phyloP scores from a whole-genome alignment of 1,140 invertebrate species.

The Idris sp. region DNA sequence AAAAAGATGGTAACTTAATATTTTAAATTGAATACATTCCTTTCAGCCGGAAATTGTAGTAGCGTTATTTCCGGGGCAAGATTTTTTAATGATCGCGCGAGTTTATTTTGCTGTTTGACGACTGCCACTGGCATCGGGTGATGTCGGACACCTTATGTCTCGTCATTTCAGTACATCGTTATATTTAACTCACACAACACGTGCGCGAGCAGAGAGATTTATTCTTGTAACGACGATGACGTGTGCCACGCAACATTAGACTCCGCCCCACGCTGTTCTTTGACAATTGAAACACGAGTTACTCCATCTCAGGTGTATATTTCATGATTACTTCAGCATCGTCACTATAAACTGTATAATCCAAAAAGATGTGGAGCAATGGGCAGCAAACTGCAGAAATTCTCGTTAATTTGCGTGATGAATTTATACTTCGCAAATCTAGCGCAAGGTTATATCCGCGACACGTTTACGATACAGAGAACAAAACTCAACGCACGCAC shows the following conservation, averaged over 20 bases:
- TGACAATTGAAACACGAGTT: slow-evolving; percentile 50
- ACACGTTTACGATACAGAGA: slow-evolving; percentile 11
- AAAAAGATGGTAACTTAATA: background rate
- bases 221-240: slow-evolving; percentile 62
- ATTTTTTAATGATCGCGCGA: slow-evolving; percentile 41
- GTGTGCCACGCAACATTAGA: slow-evolving; percentile 57
- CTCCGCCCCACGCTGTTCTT: slow-evolving; percentile 45
- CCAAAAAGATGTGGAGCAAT: slow-evolving; percentile 30
- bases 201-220: slow-evolving; percentile 56
- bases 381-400: slow-evolving; percentile 15
- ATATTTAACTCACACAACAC: slow-evolving; percentile 59
- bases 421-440: slow-evolving; percentile 48
- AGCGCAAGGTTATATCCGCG: slow-evolving; percentile 43
- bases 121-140: slow-evolving; percentile 55
- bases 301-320: slow-evolving; percentile 33
- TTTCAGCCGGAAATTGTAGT: slow-evolving; percentile 14
- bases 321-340: slow-evolving; percentile 31
- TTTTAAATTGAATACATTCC: slow-evolving; percentile 4
- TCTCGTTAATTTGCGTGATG: slow-evolving; percentile 42
- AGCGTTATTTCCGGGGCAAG: slow-evolving; percentile 28
- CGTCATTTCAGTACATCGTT: slow-evolving; percentile 55
- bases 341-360: slow-evolving; percentile 19
- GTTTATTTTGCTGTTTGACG: slow-evolving; percentile 51
- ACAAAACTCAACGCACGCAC: no score
- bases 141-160: slow-evolving; percentile 63